Base-by-base conservation (phyloP, 2,113 vertebrate species). In the Procavia capensis region DNA sequence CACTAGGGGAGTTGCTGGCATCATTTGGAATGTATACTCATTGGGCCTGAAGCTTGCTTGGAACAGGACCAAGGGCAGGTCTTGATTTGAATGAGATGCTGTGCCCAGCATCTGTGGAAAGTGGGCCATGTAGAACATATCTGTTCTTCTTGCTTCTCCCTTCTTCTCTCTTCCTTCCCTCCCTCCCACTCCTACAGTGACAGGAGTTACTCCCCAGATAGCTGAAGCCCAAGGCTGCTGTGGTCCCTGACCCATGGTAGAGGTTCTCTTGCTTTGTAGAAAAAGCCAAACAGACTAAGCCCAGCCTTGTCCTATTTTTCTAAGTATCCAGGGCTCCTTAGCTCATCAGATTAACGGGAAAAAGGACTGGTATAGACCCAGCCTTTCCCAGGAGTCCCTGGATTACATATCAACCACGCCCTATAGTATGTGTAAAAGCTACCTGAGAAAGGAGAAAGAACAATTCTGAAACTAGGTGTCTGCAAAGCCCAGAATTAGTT, bases 1-100 rank as follows among this genome's bases (percentile, higher is more conserved):
- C 98, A 84, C 91, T 94, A 96, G 36, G 97, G 98, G 98, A 98
- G 97, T 95, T 98, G 98, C 96, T 98, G 98, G 98, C 98, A 98
- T 98, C 98, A 96, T 98, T 98, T 97, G 97, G 19, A 94, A 93
- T 90, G 97, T 93, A 91, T 91, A 95, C 97, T 98, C 96, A 0
- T 97, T 97, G 97, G 98, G 97, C 97, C 98, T 24, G 1, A 90
- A 98, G 97, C 97, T 96, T 89, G 97, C 85, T 94, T 98, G 98
- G 98, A 98, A 80, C 80, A 7, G 0, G 0, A 96, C 98, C 98
- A 98, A 98, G 96, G 97, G 97, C 97, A 98, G 97, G 66, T 45
- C 92, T 64, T 29, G 16, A 97, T 95, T 96, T 96, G 97, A 96
- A 97, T 95, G 83, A 92, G 97, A 43, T 36, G 34, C 85, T 13